Base-by-base conservation (phyloP, 2,888 invertebrate genomes). In the Eupeodes latifasciatus region DNA sequence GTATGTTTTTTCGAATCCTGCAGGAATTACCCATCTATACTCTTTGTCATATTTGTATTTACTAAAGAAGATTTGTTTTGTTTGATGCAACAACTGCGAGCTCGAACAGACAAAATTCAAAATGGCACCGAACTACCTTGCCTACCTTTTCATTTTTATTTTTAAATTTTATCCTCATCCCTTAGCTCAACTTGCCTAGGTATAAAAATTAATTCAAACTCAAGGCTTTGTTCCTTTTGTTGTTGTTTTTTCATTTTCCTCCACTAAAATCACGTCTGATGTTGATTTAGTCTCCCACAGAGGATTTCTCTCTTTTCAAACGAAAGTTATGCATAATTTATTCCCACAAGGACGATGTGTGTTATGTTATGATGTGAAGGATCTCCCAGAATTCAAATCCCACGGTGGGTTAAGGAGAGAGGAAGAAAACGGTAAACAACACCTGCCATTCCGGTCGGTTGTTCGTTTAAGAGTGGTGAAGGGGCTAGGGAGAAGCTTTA, bases 391-490 rank as follows among this genome's bases (percentile, higher is more conserved):
- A 47, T 66, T 66, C 27, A 47, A 66, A 49, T 47, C 47, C 49
- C 66, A 12, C 11, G 57, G 61, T 51, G 57, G 55, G 59, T 6
- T 62, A 44, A 71, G 79, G 19, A 62, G 51, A 11, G 40, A 40
- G 57, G 49, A 64, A 14, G 57, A 55, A 64, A 69, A 61, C 71
- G 82, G 75, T 76, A 85, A 81, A 79, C 76, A 80, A 83, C 83
- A 87, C 80, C 80, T 83, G 87, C 49, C 77, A 81, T 66, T 66
- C 27, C 66, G 69, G 57, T 53, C 14, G 40, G 51, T 34, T 53
- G 36, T 36, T 69, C 34, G 34, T n/a, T 34, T 4, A 34, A 4
- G 10, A 2, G 27, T 6, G 57, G 57, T 27, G 27, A 16, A 27
- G 57, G 57, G 19, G 5, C 4, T 19, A 9, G 47, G n/a, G n/a